These are phyloP conservation scores for Ceriagrion tenellum DNA, from an alignment of 2,888 invertebrate species.

Conservation along the genomic window DNA sequence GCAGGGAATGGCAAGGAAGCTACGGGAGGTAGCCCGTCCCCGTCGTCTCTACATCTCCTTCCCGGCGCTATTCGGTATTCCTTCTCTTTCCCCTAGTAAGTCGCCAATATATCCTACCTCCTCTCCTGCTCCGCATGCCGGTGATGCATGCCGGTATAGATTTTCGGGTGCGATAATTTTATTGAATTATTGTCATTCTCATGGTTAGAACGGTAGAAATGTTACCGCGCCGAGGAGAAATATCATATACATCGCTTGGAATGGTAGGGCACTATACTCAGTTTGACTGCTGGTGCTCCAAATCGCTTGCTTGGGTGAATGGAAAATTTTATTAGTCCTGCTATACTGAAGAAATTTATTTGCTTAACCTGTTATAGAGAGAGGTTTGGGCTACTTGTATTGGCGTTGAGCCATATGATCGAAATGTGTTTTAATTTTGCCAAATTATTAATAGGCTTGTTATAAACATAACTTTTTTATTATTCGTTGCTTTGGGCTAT, in stretches of 20 bases:
- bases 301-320: background rate
- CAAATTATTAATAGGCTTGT: no score
- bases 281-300: background rate
- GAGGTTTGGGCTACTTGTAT: no score
- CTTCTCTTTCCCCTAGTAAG: background rate
- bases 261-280: background rate
- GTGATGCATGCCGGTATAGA: slow-evolving; percentile 9
- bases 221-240: background rate
- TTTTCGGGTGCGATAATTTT: background rate
- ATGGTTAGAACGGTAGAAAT: background rate
- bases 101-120: background rate
- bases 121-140: background rate
- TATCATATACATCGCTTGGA: background rate
- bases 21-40: background rate
- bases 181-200: background rate
- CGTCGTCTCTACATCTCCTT: background rate
- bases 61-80: background rate
- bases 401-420: no score
- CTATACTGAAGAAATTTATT: no score
- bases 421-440: no score
- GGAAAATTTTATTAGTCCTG: background rate
- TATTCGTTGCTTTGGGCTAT: no score
- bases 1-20: background rate
- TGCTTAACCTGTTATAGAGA: no score
- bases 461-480: no score